These are phyloP conservation scores for Phycodurus eques DNA, from an alignment of 2,113 vertebrate genomes.

Conservation along the genomic window DNA sequence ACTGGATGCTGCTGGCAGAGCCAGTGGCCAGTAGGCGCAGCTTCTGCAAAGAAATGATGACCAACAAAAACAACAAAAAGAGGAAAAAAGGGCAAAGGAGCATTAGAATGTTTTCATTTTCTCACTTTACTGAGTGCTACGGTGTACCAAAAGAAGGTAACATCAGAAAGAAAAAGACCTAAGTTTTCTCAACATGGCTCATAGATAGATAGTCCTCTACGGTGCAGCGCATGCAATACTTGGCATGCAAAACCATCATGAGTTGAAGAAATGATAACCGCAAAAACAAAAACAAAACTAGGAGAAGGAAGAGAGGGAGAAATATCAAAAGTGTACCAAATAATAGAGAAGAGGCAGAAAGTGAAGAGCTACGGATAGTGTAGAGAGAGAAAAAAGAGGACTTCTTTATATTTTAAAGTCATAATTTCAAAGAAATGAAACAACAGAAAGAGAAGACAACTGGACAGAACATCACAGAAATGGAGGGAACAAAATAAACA, in stretches of 20 bases:
- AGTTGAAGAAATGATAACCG: conserved; percentile 76
- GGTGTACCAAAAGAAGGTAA: conserved; percentile 77
- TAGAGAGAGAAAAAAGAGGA: conserved; percentile 70
- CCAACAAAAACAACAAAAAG: conserved; percentile 67
- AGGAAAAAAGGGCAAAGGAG: conserved; percentile 65
- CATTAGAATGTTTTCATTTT: conserved; percentile 64
- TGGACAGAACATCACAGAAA: conserved; percentile 87
- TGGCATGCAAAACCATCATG: conserved; percentile 94
- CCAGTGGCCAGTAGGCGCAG: conserved; percentile 71
- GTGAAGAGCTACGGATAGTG: conserved; percentile 72
- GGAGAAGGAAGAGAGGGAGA: conserved; percentile 65
- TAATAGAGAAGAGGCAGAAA: conserved; percentile 70
- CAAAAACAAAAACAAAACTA: conserved; percentile 62
- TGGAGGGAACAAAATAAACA: conserved; percentile 86
- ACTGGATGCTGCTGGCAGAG: conserved; percentile 72
- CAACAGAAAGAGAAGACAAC: conserved; percentile 79
- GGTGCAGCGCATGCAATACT: conserved; percentile 99
- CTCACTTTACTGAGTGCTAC: conserved; percentile 54
- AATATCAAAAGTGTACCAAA: conserved; percentile 68
- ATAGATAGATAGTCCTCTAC: conserved; percentile 90
- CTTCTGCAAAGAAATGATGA: conserved; percentile 80
- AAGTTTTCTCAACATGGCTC: conserved; percentile 78
- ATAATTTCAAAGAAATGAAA: conserved; percentile 73
- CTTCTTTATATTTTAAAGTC: conserved; percentile 69
- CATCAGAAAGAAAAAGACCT: conserved; percentile 78